phyloP scores from a whole-genome alignment of 1,140 invertebrate species.

The Megalonaias nervosa region DNA sequence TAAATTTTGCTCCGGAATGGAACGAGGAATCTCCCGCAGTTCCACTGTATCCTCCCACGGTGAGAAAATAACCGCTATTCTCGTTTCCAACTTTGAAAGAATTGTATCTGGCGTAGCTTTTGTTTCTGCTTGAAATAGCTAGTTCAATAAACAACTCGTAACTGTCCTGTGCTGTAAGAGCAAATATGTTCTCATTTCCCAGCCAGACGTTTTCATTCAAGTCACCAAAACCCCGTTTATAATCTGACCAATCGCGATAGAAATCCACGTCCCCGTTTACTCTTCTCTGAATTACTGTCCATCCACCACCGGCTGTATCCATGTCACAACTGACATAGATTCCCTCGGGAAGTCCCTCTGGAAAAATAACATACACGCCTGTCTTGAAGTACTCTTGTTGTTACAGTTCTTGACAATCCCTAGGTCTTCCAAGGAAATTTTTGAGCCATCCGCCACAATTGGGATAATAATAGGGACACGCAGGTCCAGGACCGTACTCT shows the following conservation, averaged over 20 bases:
- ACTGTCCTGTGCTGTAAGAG: background rate
- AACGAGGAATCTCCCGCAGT: background rate
- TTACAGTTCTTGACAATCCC: slow-evolving; percentile 9
- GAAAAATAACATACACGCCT: slow-evolving; percentile 7
- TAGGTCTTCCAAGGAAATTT: background rate
- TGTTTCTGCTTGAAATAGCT: background rate
- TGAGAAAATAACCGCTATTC: background rate
- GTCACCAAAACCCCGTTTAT: slow-evolving; percentile 9
- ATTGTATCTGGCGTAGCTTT: slow-evolving; percentile 1
- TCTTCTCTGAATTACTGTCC: slow-evolving; percentile 13
- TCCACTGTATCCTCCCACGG: slow-evolving; percentile 12
- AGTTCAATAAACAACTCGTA: slow-evolving; percentile 1
- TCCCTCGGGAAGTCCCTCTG: background rate
- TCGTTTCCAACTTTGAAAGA: background rate
- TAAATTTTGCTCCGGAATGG: background rate
- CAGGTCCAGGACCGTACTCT: no score
- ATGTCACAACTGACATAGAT: background rate
- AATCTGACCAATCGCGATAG: slow-evolving; percentile 4
- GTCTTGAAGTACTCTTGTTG: background rate
- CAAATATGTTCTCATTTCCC: slow-evolving; percentile 10
- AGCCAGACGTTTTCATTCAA: slow-evolving; percentile 2
- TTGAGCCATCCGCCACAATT: no score
- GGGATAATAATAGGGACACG: no score
- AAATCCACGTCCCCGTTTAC: slow-evolving; percentile 1
- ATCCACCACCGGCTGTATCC: slow-evolving; percentile 1